These are phyloP conservation scores for Neoseiulus cucumeris DNA, from an alignment of 1,140 invertebrate species.

Conservation along the genomic window DNA sequence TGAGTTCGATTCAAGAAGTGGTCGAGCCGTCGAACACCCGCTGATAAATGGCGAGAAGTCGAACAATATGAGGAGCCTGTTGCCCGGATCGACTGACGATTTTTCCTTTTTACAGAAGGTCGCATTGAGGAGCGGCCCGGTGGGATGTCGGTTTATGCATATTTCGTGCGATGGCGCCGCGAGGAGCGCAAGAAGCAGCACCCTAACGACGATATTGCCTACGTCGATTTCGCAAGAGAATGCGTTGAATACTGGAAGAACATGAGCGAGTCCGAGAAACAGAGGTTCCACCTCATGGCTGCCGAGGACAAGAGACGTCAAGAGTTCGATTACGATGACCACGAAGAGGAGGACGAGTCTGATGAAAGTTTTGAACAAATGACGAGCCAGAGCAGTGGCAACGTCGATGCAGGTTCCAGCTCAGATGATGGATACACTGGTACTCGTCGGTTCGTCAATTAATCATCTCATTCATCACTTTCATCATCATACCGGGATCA, in stretches of 20 bases:
- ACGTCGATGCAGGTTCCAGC: too few species aligned
- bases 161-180: slow-evolving; percentile 95
- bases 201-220: slow-evolving; percentile 92
- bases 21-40: background rate
- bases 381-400: too few species aligned
- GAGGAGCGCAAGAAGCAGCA: slow-evolving; percentile 99
- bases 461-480: too few species aligned
- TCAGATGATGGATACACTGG: too few species aligned
- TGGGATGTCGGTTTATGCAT: slow-evolving; percentile 95
- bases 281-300: slow-evolving; percentile 95
- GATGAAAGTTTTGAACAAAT: too few species aligned
- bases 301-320: slow-evolving; percentile 79
- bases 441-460: too few species aligned
- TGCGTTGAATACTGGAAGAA: slow-evolving; percentile 99
- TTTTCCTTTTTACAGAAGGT: background rate
- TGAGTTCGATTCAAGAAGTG: too few species aligned
- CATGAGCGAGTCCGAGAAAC: slow-evolving; percentile 96
- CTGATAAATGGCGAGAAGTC: background rate
- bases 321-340: background rate
- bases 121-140: slow-evolving; percentile 60
- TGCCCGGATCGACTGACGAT: too few species aligned
- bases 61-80: background rate
- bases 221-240: slow-evolving; percentile 97
- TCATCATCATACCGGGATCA: too few species aligned
- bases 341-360: background rate